Evolutionary conservation across 2,797 vertebrate species (phyloP), one percentile per base, ranked within the genome.

Genomic region (Tadarida brasiliensis): DNA sequence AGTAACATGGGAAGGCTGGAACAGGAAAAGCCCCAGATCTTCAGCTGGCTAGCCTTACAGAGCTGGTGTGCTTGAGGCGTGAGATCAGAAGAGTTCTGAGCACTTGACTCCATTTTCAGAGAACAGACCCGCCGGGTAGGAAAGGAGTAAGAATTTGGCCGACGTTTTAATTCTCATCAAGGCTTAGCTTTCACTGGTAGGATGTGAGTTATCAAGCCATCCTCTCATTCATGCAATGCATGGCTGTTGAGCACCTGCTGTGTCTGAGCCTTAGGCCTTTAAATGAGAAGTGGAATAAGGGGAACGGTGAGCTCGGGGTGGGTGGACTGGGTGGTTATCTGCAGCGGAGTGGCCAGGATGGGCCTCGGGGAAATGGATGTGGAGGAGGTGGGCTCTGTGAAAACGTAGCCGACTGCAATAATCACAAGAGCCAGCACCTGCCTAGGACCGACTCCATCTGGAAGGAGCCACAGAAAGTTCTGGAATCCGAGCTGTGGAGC

Each of bases 401-500:
- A 68, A 87, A 80, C 20, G 33, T 84, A 78, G 70, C 71, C 67
- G 30, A 17, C 16, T 51, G 63, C 2, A 85, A 39, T 35, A 77
- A 71, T 88, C 90, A 44, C 63, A 56, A 88, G 83, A 15, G 47
- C 61, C 47, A 87, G 74, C 94, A 91, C 95, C 96, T 96, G 88
- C 95, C 56, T 5, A 70, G 78, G 33, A 80, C 74, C 33, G 56
- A 33, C 70, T 94, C 51, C 71, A 2, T 77, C 35, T 94, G 95
- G 95, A 78, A 65, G 20, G 19, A 92, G 85, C 92, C 92, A 80
- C 15, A 44, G 3, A 77, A 91, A 96, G 92, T 71, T 49, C 92
- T 68, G 95, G 92, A 93, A 95, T 96, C 44, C 76, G 51, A 95
- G 84, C 71, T 82, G 33, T 56, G 44, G n/a, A 88, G 93, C 94